phyloP scores from a whole-genome alignment of 2,113 vertebrate species.

The Nycticryphes semicollaris region DNA sequence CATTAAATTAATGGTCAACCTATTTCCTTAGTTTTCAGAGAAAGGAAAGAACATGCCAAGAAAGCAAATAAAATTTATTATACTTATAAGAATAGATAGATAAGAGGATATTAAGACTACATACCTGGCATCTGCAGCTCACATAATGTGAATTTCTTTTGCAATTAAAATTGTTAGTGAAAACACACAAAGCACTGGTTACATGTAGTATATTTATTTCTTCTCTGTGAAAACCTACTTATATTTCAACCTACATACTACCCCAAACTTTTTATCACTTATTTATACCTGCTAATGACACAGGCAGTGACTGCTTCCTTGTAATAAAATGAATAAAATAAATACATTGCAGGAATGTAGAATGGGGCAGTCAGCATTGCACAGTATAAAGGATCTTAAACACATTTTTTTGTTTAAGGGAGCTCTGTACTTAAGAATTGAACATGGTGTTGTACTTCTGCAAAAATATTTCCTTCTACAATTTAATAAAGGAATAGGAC shows the following conservation, averaged over 20 bases:
- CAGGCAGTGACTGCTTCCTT: neutral
- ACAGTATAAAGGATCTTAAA: neutral
- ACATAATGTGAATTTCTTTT: neutral
- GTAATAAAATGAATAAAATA: neutral
- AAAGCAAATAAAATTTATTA: neutral
- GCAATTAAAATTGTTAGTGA: neutral
- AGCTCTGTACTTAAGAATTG: neutral
- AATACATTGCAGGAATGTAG: neutral
- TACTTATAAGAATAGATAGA: neutral
- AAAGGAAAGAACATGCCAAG: neutral
- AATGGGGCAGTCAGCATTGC: neutral
- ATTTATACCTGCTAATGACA: neutral
- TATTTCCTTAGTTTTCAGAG: neutral
- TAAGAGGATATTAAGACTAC: neutral
- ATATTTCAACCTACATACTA: neutral
- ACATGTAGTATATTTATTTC: neutral
- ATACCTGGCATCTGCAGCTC: neutral
- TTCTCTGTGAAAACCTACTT: neutral
- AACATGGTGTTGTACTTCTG: neutral
- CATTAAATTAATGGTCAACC: neutral
- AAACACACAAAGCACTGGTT: neutral
- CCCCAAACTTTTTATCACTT: neutral
- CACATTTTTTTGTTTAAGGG: neutral
- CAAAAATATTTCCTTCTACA: neutral
- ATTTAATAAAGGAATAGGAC: neutral